A percentile compares a stretch with the other conserved stretches of the same genome.
These are phyloP conservation scores for Ctenomys sociabilis DNA, from an alignment of 2,113 vertebrate genomes.

Conservation along the genomic window DNA sequence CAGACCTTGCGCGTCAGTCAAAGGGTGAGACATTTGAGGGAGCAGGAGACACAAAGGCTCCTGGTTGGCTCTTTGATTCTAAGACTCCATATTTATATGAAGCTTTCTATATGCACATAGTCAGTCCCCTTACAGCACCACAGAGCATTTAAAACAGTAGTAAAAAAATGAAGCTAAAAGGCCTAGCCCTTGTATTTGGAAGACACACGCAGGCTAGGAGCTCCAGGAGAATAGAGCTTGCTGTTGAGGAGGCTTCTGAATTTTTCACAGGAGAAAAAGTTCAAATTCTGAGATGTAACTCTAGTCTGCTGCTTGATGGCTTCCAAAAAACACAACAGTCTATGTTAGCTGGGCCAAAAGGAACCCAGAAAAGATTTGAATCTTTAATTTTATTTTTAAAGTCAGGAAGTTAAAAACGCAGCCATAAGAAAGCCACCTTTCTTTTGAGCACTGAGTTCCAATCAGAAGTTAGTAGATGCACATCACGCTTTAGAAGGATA, in stretches of 20 bases:
- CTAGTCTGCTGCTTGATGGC: neutral
- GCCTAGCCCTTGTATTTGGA: neutral
- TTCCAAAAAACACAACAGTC: neutral
- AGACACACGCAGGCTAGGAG: neutral
- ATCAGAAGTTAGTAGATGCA: neutral
- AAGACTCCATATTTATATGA: neutral
- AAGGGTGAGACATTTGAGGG: neutral
- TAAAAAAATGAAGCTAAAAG: neutral
- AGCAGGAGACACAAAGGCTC: conserved; percentile 4
- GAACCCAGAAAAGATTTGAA: neutral
- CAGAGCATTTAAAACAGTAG: neutral
- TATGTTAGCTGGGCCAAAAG: neutral
- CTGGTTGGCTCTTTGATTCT: neutral
- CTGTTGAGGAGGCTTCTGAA: neutral
- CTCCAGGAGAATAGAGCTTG: neutral
- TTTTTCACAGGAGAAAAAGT: neutral
- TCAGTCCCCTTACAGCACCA: neutral
- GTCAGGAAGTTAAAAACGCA: neutral
- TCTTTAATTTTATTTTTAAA: neutral
- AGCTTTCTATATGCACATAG: neutral
- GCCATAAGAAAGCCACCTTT: neutral
- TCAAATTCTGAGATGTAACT: neutral
- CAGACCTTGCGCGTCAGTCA: neutral
- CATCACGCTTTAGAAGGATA: neutral
- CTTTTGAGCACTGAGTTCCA: neutral